A percentile compares a stretch with the other conserved stretches of the same genome.
These are phyloP conservation scores for Bibio marci DNA, from an alignment of 2,888 invertebrate species.

Conservation along the genomic window DNA sequence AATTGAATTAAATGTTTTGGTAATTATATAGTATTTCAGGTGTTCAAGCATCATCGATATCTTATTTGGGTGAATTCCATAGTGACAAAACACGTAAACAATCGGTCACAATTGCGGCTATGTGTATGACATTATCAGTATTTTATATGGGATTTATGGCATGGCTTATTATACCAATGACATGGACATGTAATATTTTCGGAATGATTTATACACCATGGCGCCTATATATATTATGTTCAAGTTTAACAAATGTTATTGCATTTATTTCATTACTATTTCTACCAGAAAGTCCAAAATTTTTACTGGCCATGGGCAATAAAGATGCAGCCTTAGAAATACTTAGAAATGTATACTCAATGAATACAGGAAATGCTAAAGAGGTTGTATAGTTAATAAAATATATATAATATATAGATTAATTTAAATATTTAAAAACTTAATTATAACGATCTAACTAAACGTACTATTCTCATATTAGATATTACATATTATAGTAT, in stretches of 20 bases:
- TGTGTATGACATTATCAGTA: slow-evolving; percentile 37
- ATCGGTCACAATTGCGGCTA: slow-evolving; percentile 37
- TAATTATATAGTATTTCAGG: slow-evolving; percentile 17
- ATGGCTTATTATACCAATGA: slow-evolving; percentile 46
- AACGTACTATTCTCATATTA: too few relatives aligned
- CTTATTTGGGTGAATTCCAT: slow-evolving; percentile 42
- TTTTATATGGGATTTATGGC: slow-evolving; percentile 45
- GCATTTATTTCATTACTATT: slow-evolving; percentile 37
- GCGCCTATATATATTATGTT: slow-evolving; percentile 42
- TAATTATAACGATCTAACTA: too few relatives aligned
- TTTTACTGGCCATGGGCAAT: slow-evolving; percentile 42
- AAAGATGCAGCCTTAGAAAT: slow-evolving; percentile 39
- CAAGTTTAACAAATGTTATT: slow-evolving; percentile 42
- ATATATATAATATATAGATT: background rate
- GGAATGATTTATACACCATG: slow-evolving; percentile 49
- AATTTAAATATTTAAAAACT: too few relatives aligned
- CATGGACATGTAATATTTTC: slow-evolving; percentile 31
- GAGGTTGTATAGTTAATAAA: background rate
- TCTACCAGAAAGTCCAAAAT: slow-evolving; percentile 69
- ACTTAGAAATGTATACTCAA: slow-evolving; percentile 23
- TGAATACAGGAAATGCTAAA: background rate
- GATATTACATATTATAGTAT: too few relatives aligned
- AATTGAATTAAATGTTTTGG: background rate
- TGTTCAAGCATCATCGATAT: slow-evolving; percentile 37
- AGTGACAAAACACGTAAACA: slow-evolving; percentile 30